Conservation (phyloP, 1,140 invertebrate species). For the Temnothorax longispinosus region DNA sequence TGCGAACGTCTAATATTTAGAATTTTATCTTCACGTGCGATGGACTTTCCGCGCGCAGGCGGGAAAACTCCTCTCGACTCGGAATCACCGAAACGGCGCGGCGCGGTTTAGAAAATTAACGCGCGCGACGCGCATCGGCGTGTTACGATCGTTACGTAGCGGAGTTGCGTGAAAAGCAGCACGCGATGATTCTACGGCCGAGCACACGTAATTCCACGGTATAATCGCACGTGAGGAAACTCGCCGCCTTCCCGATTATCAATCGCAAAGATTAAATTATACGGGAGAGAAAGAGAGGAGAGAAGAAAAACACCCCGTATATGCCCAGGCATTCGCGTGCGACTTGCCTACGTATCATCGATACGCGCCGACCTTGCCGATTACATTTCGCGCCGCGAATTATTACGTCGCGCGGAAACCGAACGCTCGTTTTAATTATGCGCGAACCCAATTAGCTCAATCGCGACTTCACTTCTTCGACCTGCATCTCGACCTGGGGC, state of each 20-base stretch:
- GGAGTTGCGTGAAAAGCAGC: slow-evolving; percentile 44
- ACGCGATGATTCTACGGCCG: slow-evolving; percentile 49
- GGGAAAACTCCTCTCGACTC: neutral
- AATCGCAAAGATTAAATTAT: slow-evolving; percentile 51
- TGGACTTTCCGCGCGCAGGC: neutral
- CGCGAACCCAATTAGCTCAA: slow-evolving; percentile 39
- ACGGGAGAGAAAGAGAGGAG: neutral
- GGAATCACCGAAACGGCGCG: neutral
- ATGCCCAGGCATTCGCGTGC: neutral
- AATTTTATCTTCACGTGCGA: slow-evolving; percentile 29
- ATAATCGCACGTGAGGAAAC: slow-evolving; percentile 47
- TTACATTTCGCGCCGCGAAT: neutral
- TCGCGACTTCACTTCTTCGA: slow-evolving; percentile 10
- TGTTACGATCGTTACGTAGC: slow-evolving; percentile 39
- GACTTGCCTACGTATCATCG: neutral
- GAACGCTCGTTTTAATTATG: slow-evolving; percentile 34
- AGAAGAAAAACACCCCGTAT: neutral
- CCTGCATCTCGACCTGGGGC: neutral
- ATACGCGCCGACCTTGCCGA: slow-evolving; percentile 8
- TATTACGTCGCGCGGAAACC: neutral
- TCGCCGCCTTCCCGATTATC: slow-evolving; percentile 40
- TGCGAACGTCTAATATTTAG: too few relatives aligned
- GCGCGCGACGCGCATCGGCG: neutral
- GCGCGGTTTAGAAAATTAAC: slow-evolving; percentile 25
- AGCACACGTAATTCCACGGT: slow-evolving; percentile 40